Base-by-base conservation (phyloP, 2,113 vertebrate genomes). In the Neolamprologus falcicula region DNA sequence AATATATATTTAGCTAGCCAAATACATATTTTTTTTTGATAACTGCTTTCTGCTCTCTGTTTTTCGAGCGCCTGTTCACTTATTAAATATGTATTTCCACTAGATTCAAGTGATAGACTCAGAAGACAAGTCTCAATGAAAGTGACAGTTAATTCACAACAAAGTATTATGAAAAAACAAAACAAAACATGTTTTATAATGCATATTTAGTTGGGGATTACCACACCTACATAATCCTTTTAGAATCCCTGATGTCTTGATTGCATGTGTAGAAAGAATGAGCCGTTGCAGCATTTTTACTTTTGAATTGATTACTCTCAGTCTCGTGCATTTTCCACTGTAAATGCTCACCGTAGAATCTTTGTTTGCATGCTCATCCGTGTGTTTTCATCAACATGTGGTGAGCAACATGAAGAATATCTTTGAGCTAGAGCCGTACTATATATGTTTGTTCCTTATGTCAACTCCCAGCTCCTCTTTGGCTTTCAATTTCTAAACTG, bases 191-290 rank as follows among this genome's bases (percentile, higher is more conserved):
- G 83, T 71, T 85, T 80, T 78, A 91, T 78, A 82, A 82, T 84
- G 6, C 37, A 26, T 37, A 52, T 91, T 93, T 68, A 88, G 84
- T 81, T 28, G 50, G 52, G 90, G 83, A 94, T 93, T 93, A 92
- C 84, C 71, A 87, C 89, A 86, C 73, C 83, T 73, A 80, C 82
- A 90, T 83, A 92, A 90, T 89, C 90, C 86, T 82, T 85, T 68
- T 80, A 47, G 31, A 89, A 83, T 81, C 85, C 82, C 26, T n/a
- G 79, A 80, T 78, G 63, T 89, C 83, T 85, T 86, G 24, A 80
- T 88, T 73, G 86, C 83, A 89, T 57, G 59, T 88, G 73, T 50
- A 85, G 55, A 83, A 61, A 82, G 73, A 90, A 90, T 89, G 83
- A 92, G 81, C 80, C 54, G 63, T 61, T 68, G 21, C 66, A 54